phyloP scores from a whole-genome alignment of 2,888 invertebrate species.

The Ischnura elegans region DNA sequence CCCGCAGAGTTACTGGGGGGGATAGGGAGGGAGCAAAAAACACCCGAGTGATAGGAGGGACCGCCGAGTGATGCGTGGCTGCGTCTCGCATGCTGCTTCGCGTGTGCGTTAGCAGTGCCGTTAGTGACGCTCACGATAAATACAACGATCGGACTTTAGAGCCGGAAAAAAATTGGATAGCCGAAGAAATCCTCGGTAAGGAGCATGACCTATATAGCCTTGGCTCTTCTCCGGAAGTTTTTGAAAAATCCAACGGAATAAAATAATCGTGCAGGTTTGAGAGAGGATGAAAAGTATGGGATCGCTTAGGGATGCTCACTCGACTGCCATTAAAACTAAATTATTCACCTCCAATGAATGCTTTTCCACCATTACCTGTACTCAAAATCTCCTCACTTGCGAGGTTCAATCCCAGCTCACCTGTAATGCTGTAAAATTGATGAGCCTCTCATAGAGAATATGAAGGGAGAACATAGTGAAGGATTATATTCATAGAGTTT shows the following conservation, averaged over 20 bases:
- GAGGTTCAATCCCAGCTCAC: not conserved
- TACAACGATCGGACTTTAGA: not conserved
- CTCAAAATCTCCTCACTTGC: too few species aligned
- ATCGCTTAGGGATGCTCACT: not conserved
- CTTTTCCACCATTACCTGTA: not conserved
- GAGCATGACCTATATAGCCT: not conserved
- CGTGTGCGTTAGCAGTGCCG: not conserved
- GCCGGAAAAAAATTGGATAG: not conserved
- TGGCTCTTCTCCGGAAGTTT: not conserved
- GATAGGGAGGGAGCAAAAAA: not conserved
- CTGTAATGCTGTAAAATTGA: not conserved
- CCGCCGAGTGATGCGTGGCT: not conserved
- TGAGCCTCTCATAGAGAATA: not conserved
- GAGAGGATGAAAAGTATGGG: not conserved
- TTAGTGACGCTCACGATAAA: not conserved
- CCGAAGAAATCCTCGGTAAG: not conserved
- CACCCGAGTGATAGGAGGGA: not conserved
- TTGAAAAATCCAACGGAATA: not conserved
- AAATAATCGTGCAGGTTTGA: not conserved
- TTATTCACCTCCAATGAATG: not conserved
- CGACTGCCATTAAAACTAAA: not conserved
- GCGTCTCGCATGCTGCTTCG: not conserved
- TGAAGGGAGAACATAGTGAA: too few species aligned
- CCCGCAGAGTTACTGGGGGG: slow-evolving; percentile 29
- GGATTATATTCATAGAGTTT: too few species aligned